Conservation (phyloP, 2,797 vertebrate genomes). For the Liasis olivaceus region DNA sequence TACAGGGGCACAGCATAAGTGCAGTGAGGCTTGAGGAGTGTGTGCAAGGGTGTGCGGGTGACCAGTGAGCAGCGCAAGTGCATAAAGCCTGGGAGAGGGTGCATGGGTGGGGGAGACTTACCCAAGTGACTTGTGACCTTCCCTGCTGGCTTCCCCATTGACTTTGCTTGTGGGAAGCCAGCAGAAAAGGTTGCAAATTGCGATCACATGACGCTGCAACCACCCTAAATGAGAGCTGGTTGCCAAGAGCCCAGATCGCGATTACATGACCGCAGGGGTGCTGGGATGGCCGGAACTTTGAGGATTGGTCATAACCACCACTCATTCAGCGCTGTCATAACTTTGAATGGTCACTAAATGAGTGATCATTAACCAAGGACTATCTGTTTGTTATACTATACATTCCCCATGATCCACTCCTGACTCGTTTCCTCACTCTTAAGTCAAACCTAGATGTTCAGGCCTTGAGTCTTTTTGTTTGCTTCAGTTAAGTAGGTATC, state of each 20-base stretch:
- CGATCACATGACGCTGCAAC: background rate
- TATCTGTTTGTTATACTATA: background rate
- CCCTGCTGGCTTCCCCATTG: background rate
- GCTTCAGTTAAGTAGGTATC: background rate
- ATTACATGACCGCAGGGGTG: background rate
- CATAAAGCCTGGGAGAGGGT: background rate
- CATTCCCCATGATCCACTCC: background rate
- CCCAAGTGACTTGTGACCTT: too few species aligned
- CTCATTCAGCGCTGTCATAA: background rate
- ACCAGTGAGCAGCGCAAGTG: background rate
- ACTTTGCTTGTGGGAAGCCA: background rate
- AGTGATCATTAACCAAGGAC: background rate
- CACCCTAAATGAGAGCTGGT: background rate
- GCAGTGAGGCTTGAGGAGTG: background rate
- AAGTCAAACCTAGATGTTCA: background rate
- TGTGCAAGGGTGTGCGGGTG: background rate
- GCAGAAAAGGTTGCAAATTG: background rate
- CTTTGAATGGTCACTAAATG: background rate
- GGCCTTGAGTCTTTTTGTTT: background rate
- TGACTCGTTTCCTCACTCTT: background rate
- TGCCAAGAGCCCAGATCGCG: background rate
- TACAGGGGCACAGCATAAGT: background rate
- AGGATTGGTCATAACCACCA: rapidly evolving
- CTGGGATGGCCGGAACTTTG: background rate
- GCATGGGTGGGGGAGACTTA: too few species aligned